Evolutionary conservation across 92 coral and sea anemone species (phyloP).

Genomic region (Muricea muricata): DNA sequence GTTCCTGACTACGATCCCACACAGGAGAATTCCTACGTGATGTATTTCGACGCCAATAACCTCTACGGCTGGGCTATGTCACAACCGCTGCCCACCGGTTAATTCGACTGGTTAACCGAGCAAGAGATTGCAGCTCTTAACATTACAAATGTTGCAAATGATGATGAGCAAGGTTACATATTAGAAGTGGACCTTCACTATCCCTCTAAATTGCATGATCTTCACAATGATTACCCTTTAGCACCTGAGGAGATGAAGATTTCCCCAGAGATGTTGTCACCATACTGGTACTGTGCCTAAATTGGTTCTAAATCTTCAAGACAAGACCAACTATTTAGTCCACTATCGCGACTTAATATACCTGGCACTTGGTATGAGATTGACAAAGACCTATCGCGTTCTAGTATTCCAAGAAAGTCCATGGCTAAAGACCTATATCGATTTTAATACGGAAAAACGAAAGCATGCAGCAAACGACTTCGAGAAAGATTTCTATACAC

Average conservation of each 20-base stretch:
- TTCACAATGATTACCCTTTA: constrained; percentile 39
- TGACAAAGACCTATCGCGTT: not conserved
- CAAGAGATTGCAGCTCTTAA: constrained; percentile 24
- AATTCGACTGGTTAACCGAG: constrained; percentile 48
- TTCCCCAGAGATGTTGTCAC: not conserved
- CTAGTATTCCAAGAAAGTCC: constrained; percentile 6
- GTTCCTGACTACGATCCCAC: constrained; percentile 19
- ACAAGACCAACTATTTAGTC: not conserved
- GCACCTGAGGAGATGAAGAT: constrained; percentile 7
- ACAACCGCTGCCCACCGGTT: constrained; percentile 50
- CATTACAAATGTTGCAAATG: not conserved
- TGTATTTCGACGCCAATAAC: constrained; percentile 2
- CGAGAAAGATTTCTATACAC: not conserved
- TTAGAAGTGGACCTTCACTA: constrained; percentile 45
- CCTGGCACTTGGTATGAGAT: not conserved
- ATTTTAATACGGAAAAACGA: too few relatives aligned
- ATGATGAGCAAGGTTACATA: not conserved
- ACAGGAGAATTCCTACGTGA: constrained; percentile 15
- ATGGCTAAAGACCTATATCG: too few relatives aligned
- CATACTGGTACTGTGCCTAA: not conserved
- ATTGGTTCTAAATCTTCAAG: not conserved
- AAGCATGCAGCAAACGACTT: not conserved
- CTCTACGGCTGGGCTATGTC: constrained; percentile 51
- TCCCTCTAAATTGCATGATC: constrained; percentile 37
- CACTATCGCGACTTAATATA: not conserved